Base-by-base conservation (phyloP, 2,888 invertebrate genomes). In the Helicoverpa assulta region DNA sequence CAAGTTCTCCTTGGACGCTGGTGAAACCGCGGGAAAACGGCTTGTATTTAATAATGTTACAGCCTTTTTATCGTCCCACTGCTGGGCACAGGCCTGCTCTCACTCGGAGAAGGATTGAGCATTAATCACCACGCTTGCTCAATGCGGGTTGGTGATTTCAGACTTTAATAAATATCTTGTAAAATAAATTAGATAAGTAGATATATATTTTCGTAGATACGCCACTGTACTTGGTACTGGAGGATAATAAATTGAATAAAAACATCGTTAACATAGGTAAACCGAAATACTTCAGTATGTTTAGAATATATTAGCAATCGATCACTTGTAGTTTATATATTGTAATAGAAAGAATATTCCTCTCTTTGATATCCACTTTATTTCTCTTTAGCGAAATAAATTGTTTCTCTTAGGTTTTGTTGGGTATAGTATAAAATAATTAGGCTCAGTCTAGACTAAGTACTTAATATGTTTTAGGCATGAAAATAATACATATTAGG, bases 251-350 rank as follows among this genome's bases (percentile, higher is more conserved):
- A 71, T 58, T 58, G 21, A 58, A 51, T 33, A 40, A 54, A 71
- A 67, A 58, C 16, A 40, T 75, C 19, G 21, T 68, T 58, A 68
- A 2, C 53, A 14, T 58, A 75, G 14, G 75, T 58, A 75, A 75
- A 75, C 40, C 14, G 18, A 67, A 50, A 1, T 19, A 19, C 43
- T 56, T 8, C 10, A 19, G 18, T 19, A 33, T 54, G 53, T 40
- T 40, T 40, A 47, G 54, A 70, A 70, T 67, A 37, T 51, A 56
- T 67, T 74, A 54, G 14, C 5, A 40, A 75, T 71, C 57, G 58
- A 71, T 71, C 71, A 71, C 58, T 21, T 71, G 57, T 50, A 50
- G 29, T 21, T 52, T 51, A 56, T 4, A 19, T 7, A 10, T 10
- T 37, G 8, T 18, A 40, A 14, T 14, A 40, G 40, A 40, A 18